Evolutionary conservation across 2,888 invertebrate species (phyloP), one percentile per base, ranked within the genome.

Genomic region (Andrena praecox): DNA sequence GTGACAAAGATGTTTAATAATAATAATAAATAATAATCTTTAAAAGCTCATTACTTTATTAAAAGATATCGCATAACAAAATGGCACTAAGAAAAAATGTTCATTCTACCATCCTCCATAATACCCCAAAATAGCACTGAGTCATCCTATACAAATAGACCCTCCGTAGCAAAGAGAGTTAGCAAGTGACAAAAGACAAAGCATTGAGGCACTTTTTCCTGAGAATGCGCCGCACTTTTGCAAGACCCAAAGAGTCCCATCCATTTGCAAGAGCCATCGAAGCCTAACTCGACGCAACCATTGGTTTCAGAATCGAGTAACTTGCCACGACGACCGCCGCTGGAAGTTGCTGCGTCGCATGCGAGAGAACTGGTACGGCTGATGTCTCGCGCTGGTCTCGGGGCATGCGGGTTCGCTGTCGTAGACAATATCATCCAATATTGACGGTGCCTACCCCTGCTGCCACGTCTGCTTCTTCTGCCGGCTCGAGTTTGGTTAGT

Each of bases 361-460:
- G 97, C 98, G 86, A 96, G 97, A 91, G 97, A 98, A 94, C 96
- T 99, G 91, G 96, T 99, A 92, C 96, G 97, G 88, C 95, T 98
- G 92, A 99, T 99, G 98, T 97, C 98, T 87, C 96, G 96, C 93
- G 96, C 97, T 87, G 98, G 98, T 82, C 96, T 99, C 87, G 99
- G 99, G 92, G 97, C 98, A 81, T 98, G 98, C 96, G 99, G 99
- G 94, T 99, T 99, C 95, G 98, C 98, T 92, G 97, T 97, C 95
- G 96, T 99, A 92, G 96, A 97, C 92, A 97, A 97, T 94, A 96
- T 97, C 93, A 96, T 97, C 94, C 95, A 96, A 89, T 96, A 96
- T 96, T 96, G 96, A 96, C 94, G 91, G 91, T 91, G 88, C 91
- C 90, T 93, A 86, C 89, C 91, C 88, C 92, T 93, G 92, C 93